Conservation (phyloP, 1,140 invertebrate genomes). For the Heliothis virescens region DNA sequence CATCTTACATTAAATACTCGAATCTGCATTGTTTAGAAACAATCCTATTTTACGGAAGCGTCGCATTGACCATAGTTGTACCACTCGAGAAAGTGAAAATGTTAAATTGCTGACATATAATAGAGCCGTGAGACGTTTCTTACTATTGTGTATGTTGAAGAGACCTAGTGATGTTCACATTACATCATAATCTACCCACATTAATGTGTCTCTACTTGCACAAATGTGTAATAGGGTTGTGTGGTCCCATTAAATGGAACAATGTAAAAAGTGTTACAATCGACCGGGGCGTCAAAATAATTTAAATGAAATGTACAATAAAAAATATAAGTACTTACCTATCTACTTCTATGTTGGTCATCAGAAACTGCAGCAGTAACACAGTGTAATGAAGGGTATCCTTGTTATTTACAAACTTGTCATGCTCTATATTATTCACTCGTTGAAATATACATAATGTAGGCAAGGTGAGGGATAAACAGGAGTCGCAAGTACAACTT, state of each 20-base stretch:
- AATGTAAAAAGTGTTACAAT: not conserved
- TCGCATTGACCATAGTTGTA: slow-evolving; percentile 43
- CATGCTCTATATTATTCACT: too few relatives aligned
- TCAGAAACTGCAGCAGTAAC: too few relatives aligned
- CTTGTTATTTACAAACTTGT: too few relatives aligned
- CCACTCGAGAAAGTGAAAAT: slow-evolving; percentile 76
- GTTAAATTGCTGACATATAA: slow-evolving; percentile 67
- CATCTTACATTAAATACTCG: slow-evolving; percentile 35
- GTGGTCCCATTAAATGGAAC: slow-evolving; percentile 10
- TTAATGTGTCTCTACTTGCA: slow-evolving; percentile 30
- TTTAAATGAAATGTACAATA: too few relatives aligned
- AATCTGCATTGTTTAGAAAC: slow-evolving; percentile 36
- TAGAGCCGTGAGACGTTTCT: slow-evolving; percentile 74
- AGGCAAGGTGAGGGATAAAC: too few relatives aligned
- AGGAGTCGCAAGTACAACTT: too few relatives aligned
- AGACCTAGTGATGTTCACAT: slow-evolving; percentile 62
- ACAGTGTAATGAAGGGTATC: too few relatives aligned
- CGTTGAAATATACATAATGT: too few relatives aligned
- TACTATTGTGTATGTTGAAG: slow-evolving; percentile 68
- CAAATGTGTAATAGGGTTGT: not conserved
- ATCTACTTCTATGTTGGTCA: too few relatives aligned
- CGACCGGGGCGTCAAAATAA: not conserved
- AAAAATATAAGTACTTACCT: too few relatives aligned
- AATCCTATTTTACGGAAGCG: slow-evolving; percentile 53
- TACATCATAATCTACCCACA: slow-evolving; percentile 59